Evolutionary conservation across 1,140 invertebrate genomes (phyloP).

Genomic region (Hyles euphorbiae): DNA sequence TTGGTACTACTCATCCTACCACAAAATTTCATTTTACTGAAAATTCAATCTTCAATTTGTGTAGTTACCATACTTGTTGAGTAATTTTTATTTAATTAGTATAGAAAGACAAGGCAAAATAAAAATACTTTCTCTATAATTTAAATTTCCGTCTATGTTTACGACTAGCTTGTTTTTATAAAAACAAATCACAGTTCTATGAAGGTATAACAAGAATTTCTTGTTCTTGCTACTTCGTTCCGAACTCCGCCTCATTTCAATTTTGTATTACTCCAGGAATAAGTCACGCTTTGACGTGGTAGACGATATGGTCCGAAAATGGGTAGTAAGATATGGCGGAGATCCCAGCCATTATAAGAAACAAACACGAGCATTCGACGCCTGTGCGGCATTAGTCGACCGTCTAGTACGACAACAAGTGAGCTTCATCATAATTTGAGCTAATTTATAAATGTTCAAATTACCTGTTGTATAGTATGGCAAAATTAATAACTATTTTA

Average conservation of each 20-base stretch:
- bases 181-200: too few relatives aligned
- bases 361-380: conserved; percentile 57
- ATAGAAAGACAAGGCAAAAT: too few relatives aligned
- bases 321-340: conserved; percentile 52
- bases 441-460: too few relatives aligned
- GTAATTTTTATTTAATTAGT: neutral
- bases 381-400: conserved; percentile 50
- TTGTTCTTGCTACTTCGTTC: too few relatives aligned
- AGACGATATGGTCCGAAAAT: conserved; percentile 49
- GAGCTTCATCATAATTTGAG: neutral
- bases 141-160: too few relatives aligned
- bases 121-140: too few relatives aligned
- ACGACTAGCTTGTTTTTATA: too few relatives aligned
- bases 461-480: too few relatives aligned
- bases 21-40: too few relatives aligned
- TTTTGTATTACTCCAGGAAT: neutral
- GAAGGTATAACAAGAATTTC: too few relatives aligned
- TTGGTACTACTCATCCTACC: too few relatives aligned
- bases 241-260: too few relatives aligned
- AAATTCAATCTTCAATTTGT: neutral
- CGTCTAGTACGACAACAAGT: conserved; percentile 55
- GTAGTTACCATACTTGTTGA: neutral
- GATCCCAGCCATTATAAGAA: conserved; percentile 58
- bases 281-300: conserved; percentile 57
- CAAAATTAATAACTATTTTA: conserved; percentile 14